phyloP scores from a whole-genome alignment of 2,888 invertebrate species.

The Nymphalis polychloros region DNA sequence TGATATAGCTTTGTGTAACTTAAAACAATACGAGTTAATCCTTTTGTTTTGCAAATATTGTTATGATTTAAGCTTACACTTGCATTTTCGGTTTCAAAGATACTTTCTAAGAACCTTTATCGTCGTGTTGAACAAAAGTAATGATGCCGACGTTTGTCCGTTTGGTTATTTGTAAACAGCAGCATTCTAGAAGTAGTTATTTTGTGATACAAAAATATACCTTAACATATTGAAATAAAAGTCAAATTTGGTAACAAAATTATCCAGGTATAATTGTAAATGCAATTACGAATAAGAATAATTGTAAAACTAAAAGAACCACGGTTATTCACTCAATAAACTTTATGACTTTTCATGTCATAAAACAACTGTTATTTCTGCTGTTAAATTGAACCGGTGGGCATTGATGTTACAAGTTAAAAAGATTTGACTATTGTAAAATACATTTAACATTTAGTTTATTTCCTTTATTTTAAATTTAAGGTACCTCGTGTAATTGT shows the following conservation, averaged over 20 bases:
- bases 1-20: conserved; percentile 21
- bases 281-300: conserved; percentile 51
- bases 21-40: conserved; percentile 48
- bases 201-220: conserved; percentile 1
- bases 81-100: conserved; percentile 41
- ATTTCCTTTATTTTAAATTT: not conserved
- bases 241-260: not conserved
- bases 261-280: not conserved
- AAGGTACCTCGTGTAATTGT: too few relatives aligned
- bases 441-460: not conserved
- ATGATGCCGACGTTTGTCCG: conserved; percentile 26
- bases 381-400: not conserved
- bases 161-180: conserved; percentile 17
- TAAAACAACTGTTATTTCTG: conserved; percentile 53
- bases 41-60: conserved; percentile 56
- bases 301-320: conserved; percentile 44
- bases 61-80: conserved; percentile 37
- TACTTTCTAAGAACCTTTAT: conserved; percentile 48
- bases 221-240: not conserved
- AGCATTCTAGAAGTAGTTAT: not conserved
- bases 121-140: conserved; percentile 30
- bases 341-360: conserved; percentile 53
- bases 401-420: conserved; percentile 17
- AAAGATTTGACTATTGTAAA: conserved; percentile 21
- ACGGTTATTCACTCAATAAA: conserved; percentile 55